Evolutionary conservation across 2,113 vertebrate genomes (phyloP).

Genomic region (Mystacornis crossleyi): DNA sequence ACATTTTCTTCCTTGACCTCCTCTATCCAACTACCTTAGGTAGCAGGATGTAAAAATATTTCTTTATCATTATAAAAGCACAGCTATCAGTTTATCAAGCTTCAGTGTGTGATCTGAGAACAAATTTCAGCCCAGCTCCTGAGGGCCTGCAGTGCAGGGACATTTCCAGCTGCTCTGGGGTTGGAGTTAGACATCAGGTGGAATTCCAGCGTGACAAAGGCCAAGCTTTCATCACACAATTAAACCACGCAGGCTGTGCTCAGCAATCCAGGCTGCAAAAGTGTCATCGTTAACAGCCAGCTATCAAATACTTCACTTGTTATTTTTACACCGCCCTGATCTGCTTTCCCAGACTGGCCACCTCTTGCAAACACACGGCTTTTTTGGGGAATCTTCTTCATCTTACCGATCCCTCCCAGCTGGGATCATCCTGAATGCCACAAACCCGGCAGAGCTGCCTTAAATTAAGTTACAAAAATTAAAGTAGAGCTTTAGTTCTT

Average conservation of each 20-base stretch:
- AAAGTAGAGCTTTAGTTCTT: background rate
- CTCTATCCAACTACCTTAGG: background rate
- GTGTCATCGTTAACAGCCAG: rapidly evolving
- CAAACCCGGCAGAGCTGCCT: background rate
- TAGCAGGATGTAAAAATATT: background rate
- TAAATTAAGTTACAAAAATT: background rate
- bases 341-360: background rate
- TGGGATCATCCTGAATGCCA: conserved; percentile 69
- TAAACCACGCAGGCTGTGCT: background rate
- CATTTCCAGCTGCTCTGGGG: background rate
- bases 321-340: background rate
- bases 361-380: conserved; percentile 74
- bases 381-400: conserved; percentile 72
- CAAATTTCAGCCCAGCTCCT: background rate
- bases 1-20: background rate
- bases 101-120: background rate
- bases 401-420: conserved; percentile 75
- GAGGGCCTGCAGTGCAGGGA: background rate
- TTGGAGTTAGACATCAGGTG: background rate
- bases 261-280: background rate
- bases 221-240: background rate
- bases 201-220: background rate
- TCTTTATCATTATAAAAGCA: background rate
- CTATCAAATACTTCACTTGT: background rate
- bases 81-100: background rate